Conservation (phyloP, 2,888 invertebrate genomes). For the Strigamia maritima region DNA sequence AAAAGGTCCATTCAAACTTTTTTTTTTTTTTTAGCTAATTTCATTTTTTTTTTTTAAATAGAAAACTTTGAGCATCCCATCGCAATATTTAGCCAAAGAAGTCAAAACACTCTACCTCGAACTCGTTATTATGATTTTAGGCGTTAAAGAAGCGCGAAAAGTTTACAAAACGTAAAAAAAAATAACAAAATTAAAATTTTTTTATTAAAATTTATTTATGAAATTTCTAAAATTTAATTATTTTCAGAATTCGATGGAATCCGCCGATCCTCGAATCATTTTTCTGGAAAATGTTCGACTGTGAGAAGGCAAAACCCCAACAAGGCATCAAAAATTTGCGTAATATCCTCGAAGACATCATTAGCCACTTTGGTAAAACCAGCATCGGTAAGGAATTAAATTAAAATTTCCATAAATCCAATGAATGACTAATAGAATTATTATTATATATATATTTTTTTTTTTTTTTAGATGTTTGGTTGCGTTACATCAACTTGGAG, state of each 20-base stretch:
- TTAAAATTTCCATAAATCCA: no score
- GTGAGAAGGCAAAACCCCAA: slow-evolving; percentile 57
- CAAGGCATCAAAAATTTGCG: slow-evolving; percentile 58
- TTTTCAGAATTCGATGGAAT: neutral
- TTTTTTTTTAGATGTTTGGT: slow-evolving; percentile 63
- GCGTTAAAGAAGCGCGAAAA: neutral
- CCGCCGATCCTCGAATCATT: neutral
- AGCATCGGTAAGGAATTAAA: slow-evolving; percentile 52
- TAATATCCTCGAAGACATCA: slow-evolving; percentile 62
- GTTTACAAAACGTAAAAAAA: neutral
- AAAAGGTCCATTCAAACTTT: neutral
- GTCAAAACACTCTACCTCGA: no score
- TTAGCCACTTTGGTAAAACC: slow-evolving; percentile 64
- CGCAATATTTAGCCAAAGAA: no score
- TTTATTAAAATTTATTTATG: no score
- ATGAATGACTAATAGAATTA: no score
- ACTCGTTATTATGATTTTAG: no score
- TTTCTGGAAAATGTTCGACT: slow-evolving; percentile 55
- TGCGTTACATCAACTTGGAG: slow-evolving; percentile 70
- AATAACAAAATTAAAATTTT: neutral
- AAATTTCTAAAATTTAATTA: no score
- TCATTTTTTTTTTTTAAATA: neutral
- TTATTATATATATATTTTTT: neutral
- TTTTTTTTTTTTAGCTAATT: neutral
- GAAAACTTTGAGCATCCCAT: no score